Percentiles rank a stretch among this genome's conserved stretches.
Evolutionary conservation across 2,888 invertebrate genomes (phyloP).

Genomic region (Steinernema hermaphroditum): DNA sequence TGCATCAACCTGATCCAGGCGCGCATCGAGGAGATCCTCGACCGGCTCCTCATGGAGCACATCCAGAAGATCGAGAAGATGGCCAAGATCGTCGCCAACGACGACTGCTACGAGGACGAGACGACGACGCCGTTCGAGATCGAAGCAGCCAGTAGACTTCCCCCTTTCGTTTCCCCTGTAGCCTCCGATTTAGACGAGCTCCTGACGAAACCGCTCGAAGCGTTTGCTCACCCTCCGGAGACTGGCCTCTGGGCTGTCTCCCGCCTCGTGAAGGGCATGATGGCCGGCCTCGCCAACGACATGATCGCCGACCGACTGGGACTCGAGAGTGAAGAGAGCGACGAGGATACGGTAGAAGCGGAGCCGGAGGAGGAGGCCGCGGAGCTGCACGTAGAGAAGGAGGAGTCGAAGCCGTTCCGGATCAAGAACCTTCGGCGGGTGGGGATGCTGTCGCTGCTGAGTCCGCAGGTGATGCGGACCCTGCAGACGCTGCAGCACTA

Average conservation of each 20-base stretch:
- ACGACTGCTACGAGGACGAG: constrained; percentile 54
- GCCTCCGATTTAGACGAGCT: constrained; percentile 36
- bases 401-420: neutral
- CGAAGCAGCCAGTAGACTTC: constrained; percentile 50
- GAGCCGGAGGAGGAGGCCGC: neutral
- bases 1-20: constrained; percentile 61
- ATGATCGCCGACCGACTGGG: constrained; percentile 27
- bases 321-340: constrained; percentile 11
- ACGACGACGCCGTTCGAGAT: constrained; percentile 56
- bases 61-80: constrained; percentile 64
- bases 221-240: constrained; percentile 36
- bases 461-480: constrained; percentile 25
- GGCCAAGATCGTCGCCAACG: constrained; percentile 56
- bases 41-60: constrained; percentile 57
- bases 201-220: constrained; percentile 44
- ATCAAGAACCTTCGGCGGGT: constrained; percentile 9
- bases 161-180: neutral
- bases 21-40: constrained; percentile 50
- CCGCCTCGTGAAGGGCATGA: constrained; percentile 16
- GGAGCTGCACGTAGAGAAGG: neutral
- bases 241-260: constrained; percentile 33
- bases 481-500: constrained; percentile 25
- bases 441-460: constrained; percentile 16
- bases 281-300: constrained; percentile 26
- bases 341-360: constrained; percentile 5